Conservation (phyloP, 2,888 invertebrate genomes). For the Aleiodes leptofemur region DNA sequence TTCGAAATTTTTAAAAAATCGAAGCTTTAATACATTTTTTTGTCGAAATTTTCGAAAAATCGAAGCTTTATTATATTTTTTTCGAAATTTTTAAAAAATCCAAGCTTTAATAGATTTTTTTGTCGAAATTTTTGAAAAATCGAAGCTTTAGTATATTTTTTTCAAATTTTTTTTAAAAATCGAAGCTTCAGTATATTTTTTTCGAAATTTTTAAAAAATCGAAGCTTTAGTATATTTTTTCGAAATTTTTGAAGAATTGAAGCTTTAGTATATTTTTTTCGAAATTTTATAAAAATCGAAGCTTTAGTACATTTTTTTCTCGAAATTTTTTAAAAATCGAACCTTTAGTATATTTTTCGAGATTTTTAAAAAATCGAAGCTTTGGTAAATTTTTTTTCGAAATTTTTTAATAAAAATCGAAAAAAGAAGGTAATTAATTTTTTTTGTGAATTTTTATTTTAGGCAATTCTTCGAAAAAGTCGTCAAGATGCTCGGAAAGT, state of each 20-base stretch:
- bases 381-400: constrained; percentile 73
- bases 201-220: constrained; percentile 52
- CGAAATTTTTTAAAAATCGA: constrained; percentile 65
- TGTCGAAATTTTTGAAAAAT: too few species aligned
- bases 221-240: constrained; percentile 78
- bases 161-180: too few species aligned
- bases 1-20: too few species aligned
- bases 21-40: too few species aligned
- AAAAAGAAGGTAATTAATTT: too few species aligned
- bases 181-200: constrained; percentile 78
- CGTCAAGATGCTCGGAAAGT: constrained; percentile 78
- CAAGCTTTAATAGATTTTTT: too few species aligned
- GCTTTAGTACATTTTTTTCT: constrained; percentile 77
- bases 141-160: too few species aligned
- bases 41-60: too few species aligned
- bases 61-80: too few species aligned
- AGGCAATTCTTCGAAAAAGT: constrained; percentile 76
- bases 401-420: too few species aligned
- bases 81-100: too few species aligned
- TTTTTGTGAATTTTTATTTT: constrained; percentile 46
- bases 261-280: constrained; percentile 2
- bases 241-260: too few species aligned
- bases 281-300: constrained; percentile 66
- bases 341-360: constrained; percentile 77
- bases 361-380: constrained; percentile 74